A percentile compares a stretch with the other conserved stretches of the same genome.
Conservation (phyloP, 2,113 vertebrate genomes). For the Chamaea fasciata region DNA sequence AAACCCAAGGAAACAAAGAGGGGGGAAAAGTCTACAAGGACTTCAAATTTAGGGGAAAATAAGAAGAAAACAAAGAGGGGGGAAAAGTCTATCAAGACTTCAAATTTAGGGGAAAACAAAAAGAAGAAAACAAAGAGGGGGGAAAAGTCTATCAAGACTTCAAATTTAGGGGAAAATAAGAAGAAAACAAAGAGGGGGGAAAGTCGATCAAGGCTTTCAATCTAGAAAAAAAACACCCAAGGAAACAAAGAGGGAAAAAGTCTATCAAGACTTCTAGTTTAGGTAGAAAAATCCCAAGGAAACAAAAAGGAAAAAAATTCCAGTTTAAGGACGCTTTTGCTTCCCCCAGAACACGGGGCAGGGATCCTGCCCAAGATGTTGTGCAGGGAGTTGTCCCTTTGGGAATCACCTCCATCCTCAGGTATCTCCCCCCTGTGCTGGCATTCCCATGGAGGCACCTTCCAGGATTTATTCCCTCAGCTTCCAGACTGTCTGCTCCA, state of each 20-base stretch:
- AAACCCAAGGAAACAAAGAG: background rate
- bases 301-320: background rate
- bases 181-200: too few relatives aligned
- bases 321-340: background rate
- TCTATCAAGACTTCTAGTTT: background rate
- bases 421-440: background rate
- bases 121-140: background rate
- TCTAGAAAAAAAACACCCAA: background rate
- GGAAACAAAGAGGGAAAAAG: background rate
- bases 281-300: too few relatives aligned
- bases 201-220: background rate
- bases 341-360: background rate
- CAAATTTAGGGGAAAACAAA: too few relatives aligned
- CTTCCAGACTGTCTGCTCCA: background rate
- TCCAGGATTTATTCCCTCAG: background rate
- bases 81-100: background rate
- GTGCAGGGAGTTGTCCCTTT: background rate
- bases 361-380: background rate
- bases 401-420: background rate
- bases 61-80: background rate
- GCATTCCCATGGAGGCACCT: fast-evolving
- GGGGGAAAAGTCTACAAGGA: background rate
- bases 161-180: too few relatives aligned
- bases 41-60: background rate
- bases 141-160: background rate